phyloP scores from a whole-genome alignment of 2,797 vertebrate genomes.

The Acropternis orthonyx region DNA sequence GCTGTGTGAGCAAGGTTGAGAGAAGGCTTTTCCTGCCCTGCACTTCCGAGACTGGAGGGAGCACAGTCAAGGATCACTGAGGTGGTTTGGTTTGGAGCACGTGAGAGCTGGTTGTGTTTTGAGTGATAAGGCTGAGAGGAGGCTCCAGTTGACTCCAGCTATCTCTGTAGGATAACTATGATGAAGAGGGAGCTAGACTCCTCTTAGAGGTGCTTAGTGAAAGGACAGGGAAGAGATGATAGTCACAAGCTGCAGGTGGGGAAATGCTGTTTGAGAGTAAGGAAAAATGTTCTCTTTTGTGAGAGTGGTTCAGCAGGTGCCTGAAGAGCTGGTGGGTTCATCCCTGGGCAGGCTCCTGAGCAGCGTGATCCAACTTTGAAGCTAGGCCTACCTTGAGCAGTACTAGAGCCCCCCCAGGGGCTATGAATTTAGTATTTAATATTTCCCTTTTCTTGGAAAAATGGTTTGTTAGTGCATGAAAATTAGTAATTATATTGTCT shows the following conservation, averaged over 20 bases:
- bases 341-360: background rate
- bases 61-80: fast-evolving
- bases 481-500: background rate
- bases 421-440: background rate
- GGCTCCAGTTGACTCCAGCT: fast-evolving
- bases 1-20: background rate
- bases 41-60: background rate
- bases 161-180: background rate
- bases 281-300: background rate
- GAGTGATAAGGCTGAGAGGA: background rate
- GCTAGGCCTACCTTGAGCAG: background rate
- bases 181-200: background rate
- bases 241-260: background rate
- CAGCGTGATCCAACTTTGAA: background rate
- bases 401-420: background rate
- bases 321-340: background rate
- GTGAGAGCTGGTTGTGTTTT: background rate
- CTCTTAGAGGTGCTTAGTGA: background rate
- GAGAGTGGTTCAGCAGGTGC: background rate
- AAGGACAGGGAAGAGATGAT: background rate
- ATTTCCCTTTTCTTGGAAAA: background rate
- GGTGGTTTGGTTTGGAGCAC: background rate
- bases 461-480: background rate
- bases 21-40: background rate
- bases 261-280: background rate